phyloP scores from a whole-genome alignment of 1,140 invertebrate genomes.

The Diabrotica virgifera region DNA sequence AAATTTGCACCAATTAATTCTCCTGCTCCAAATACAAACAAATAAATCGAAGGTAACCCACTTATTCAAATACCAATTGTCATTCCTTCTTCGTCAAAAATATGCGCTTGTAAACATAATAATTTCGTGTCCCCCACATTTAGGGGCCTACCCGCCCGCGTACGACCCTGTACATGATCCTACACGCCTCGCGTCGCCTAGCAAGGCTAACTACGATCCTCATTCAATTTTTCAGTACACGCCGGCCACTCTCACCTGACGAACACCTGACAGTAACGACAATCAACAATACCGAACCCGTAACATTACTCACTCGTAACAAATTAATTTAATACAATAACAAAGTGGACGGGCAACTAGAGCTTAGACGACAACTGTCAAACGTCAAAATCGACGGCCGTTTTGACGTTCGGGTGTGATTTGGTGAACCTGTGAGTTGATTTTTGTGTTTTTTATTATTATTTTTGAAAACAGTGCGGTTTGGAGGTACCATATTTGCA shows the following conservation, averaged over 20 bases:
- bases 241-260: conserved; percentile 39
- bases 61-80: background rate
- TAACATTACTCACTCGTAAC: conserved; percentile 12
- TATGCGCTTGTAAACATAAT: background rate
- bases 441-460: background rate
- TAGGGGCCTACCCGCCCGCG: conserved; percentile 33
- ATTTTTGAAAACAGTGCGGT: background rate
- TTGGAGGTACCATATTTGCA: too few relatives aligned
- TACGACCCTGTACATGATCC: conserved; percentile 41
- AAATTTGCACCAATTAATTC: background rate
- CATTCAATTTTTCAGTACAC: conserved; percentile 28
- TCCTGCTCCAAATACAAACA: background rate
- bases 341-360: background rate
- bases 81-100: background rate
- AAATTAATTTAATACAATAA: conserved; percentile 13
- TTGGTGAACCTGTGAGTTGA: background rate
- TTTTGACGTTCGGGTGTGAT: background rate
- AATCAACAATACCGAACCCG: background rate
- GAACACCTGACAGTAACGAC: conserved; percentile 31
- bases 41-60: conserved; percentile 2
- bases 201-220: conserved; percentile 31
- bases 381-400: conserved; percentile 9
- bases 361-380: conserved; percentile 5
- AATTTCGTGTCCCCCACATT: conserved; percentile 9
- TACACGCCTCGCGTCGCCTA: conserved; percentile 24